phyloP scores from a whole-genome alignment of 2,113 vertebrate genomes.

The Thamnophis sirtalis region DNA sequence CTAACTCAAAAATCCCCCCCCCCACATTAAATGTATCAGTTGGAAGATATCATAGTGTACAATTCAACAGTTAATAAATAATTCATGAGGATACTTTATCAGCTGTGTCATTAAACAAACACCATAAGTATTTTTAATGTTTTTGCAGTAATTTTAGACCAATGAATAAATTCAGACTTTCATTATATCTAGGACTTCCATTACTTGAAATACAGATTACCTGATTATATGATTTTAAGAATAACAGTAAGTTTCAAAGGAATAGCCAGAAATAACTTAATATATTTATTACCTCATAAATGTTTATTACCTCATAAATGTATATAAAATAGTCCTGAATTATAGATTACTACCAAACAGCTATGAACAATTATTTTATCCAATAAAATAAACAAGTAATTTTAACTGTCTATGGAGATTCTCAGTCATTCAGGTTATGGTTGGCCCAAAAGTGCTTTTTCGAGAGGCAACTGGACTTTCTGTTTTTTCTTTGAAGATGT shows the following conservation, averaged over 20 bases:
- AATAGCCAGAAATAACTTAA: not conserved
- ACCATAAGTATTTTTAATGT: not conserved
- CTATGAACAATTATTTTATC: not conserved
- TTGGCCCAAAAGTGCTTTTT: too few relatives aligned
- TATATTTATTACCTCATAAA: not conserved
- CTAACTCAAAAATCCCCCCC: not conserved
- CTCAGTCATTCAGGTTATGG: too few relatives aligned
- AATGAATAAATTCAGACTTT: not conserved
- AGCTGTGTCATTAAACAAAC: not conserved
- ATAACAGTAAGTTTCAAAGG: not conserved
- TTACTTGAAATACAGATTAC: not conserved
- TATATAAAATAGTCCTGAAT: not conserved
- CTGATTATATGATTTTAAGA: not conserved
- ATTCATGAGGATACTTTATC: not conserved
- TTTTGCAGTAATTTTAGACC: not conserved
- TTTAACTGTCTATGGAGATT: too few relatives aligned
- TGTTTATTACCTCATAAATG: not conserved
- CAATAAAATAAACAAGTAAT: not conserved
- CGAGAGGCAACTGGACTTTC: too few relatives aligned
- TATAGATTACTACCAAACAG: not conserved
- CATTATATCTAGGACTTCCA: not conserved
- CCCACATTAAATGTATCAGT: not conserved
- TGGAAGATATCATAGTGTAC: not conserved
- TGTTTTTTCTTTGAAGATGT: too few relatives aligned
- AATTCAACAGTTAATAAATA: not conserved